Percentiles rank a stretch among this genome's conserved stretches.
Conservation (phyloP, 2,113 vertebrate genomes). For the Cardinalis cardinalis region DNA sequence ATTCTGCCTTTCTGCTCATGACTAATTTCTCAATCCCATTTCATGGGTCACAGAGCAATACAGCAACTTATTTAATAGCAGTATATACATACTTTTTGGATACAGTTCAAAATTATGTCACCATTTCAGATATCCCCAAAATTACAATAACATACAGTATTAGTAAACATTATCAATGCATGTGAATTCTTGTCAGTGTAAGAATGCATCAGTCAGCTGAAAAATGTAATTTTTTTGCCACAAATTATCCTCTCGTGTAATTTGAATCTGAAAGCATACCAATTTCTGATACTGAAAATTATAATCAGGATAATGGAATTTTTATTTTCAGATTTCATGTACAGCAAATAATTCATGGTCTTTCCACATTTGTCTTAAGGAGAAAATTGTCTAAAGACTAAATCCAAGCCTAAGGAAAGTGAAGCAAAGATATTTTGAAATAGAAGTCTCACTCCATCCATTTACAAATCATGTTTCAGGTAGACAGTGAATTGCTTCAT, state of each 20-base stretch:
- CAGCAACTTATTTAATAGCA: conserved; percentile 2
- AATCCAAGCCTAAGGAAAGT: neutral
- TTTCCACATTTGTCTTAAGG: neutral
- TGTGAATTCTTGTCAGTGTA: neutral
- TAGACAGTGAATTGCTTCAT: neutral
- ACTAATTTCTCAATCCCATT: conserved; percentile 22
- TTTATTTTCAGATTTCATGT: neutral
- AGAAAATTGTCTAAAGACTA: neutral
- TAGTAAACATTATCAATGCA: neutral
- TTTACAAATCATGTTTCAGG: neutral
- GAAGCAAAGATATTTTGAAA: neutral
- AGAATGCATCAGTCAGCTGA: neutral
- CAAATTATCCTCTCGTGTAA: neutral
- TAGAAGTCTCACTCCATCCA: neutral
- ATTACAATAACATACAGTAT: neutral
- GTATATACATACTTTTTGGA: neutral
- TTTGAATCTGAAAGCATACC: neutral
- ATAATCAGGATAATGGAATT: neutral
- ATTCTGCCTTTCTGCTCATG: conserved; percentile 35
- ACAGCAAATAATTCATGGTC: neutral
- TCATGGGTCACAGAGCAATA: conserved; percentile 9
- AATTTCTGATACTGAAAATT: neutral
- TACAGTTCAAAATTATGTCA: neutral
- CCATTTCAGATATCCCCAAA: neutral
- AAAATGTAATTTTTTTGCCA: neutral